Percentiles rank a stretch among this genome's conserved stretches.
phyloP scores from a whole-genome alignment of 2,797 vertebrate genomes.

The Clarias pachynema region DNA sequence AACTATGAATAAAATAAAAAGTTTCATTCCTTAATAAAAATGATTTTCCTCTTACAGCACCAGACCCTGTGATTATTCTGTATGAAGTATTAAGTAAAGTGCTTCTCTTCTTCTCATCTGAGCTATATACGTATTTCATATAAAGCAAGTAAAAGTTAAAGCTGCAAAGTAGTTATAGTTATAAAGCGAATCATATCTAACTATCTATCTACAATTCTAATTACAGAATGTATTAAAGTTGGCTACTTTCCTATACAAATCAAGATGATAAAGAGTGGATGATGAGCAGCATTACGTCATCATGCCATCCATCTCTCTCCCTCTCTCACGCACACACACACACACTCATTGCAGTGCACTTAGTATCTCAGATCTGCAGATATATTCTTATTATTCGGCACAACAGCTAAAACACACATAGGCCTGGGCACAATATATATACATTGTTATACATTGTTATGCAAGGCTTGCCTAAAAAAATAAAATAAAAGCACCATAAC shows the following conservation, averaged over 20 bases:
- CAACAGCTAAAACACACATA: not conserved
- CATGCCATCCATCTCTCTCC: not conserved
- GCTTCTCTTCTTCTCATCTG: no score
- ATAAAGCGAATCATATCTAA: not conserved
- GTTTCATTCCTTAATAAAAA: not conserved
- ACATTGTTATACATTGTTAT: not conserved
- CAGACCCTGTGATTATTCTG: not conserved
- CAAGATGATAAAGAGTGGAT: not conserved
- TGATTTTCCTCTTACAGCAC: not conserved
- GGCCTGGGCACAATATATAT: not conserved
- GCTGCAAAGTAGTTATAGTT: not conserved
- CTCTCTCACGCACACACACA: not conserved
- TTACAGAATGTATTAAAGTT: not conserved
- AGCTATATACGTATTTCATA: not conserved
- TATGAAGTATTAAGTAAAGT: not conserved
- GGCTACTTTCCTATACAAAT: not conserved
- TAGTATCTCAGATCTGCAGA: not conserved
- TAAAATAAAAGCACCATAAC: not conserved
- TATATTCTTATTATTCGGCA: not conserved
- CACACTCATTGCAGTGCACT: not conserved
- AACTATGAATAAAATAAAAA: not conserved
- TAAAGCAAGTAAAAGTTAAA: no score
- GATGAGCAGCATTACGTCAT: constrained; percentile 21
- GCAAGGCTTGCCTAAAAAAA: not conserved
- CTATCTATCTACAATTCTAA: no score